Percentiles rank a stretch among this genome's conserved stretches.
phyloP scores from a whole-genome alignment of 2,113 vertebrate species.

The mouse (Mus musculus) region GRCm39 chr13:83957501-83958000 shows the following conservation, averaged over 20 bases:
- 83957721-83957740: background rate
- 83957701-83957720: conserved; percentile 37
- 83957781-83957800: conserved; percentile 23
- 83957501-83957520: no score
- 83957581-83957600: no score
- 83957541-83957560: no score
- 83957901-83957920: background rate
- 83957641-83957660: background rate
- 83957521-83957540: no score
- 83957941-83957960: conserved; percentile 27
- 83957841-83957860: background rate
- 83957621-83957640: no score
- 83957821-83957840: background rate
- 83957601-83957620: no score
- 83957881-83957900: conserved; percentile 12
- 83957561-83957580: no score
- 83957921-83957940: conserved; percentile 51
- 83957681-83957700: background rate
- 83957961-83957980: background rate
- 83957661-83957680: conserved; percentile 50
- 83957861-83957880: background rate
- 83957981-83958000: conserved; percentile 42
- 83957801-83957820: conserved; percentile 30
- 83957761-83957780: conserved; percentile 48
- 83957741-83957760: conserved; percentile 27